Conservation (phyloP, 2,888 invertebrate species). For the Eristalis pertinax region DNA sequence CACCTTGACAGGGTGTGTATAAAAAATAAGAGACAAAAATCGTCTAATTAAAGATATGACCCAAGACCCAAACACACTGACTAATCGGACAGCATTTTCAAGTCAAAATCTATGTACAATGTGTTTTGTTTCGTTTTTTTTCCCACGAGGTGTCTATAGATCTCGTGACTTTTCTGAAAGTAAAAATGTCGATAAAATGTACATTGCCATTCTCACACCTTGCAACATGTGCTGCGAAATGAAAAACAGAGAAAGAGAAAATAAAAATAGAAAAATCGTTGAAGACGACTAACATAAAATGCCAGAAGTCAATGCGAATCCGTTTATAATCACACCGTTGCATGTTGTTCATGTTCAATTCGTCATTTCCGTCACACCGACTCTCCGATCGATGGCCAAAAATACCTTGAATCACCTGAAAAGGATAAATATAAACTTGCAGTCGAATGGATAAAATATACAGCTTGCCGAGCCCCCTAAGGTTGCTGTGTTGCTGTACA, state of each 20-base stretch:
- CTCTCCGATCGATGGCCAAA: constrained; percentile 59
- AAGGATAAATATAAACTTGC: constrained; percentile 52
- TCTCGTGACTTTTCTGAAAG: constrained; percentile 57
- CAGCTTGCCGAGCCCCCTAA: constrained; percentile 62
- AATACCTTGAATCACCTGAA: constrained; percentile 68
- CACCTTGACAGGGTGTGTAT: not conserved
- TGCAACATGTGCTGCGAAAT: constrained; percentile 57
- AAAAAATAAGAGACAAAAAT: too few species aligned
- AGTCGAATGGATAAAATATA: constrained; percentile 10
- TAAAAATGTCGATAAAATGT: constrained; percentile 20
- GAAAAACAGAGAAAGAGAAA: not conserved
- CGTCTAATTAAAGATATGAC: not conserved
- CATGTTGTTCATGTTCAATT: constrained; percentile 33
- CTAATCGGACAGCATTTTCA: not conserved
- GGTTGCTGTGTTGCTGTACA: constrained; percentile 21
- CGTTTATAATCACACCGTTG: constrained; percentile 45
- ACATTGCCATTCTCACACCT: constrained; percentile 50
- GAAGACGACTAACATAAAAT: constrained; percentile 43
- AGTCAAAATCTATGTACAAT: too few species aligned
- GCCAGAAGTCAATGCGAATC: constrained; percentile 62
- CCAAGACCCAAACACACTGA: too few species aligned
- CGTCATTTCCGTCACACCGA: constrained; percentile 62
- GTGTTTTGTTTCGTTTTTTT: too few species aligned
- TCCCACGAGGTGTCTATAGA: not conserved
- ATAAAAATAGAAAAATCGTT: constrained; percentile 33